These are phyloP conservation scores for Cotesia congregata DNA, from an alignment of 2,888 invertebrate genomes.

Conservation along the genomic window DNA sequence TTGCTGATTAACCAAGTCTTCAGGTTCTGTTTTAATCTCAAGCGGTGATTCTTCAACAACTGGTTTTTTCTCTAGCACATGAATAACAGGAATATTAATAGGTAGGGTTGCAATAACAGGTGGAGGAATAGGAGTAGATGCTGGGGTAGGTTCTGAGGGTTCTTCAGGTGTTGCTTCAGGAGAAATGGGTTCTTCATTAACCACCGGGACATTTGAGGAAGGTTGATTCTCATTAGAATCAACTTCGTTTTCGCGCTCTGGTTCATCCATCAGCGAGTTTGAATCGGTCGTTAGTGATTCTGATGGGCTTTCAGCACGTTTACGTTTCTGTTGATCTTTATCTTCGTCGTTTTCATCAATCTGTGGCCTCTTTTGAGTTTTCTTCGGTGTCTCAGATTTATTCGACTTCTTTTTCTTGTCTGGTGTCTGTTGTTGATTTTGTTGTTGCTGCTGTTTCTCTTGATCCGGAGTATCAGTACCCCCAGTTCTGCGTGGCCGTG, in stretches of 20 bases:
- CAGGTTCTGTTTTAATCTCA: constrained; percentile 46
- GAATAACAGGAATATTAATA: constrained; percentile 67
- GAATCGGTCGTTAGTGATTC: constrained; percentile 89
- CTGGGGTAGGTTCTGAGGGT: constrained; percentile 57
- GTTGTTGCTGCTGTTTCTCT: constrained; percentile 64
- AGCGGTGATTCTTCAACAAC: constrained; percentile 56
- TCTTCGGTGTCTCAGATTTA: constrained; percentile 66
- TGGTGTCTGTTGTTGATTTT: constrained; percentile 67
- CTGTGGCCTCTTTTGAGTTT: constrained; percentile 75
- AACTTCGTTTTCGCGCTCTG: constrained; percentile 68
- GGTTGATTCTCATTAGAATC: constrained; percentile 61
- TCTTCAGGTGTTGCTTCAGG: constrained; percentile 60
- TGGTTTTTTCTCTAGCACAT: constrained; percentile 63
- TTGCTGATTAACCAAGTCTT: constrained; percentile 32
- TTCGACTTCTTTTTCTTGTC: constrained; percentile 68
- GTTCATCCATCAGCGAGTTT: constrained; percentile 83
- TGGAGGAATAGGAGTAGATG: constrained; percentile 57
- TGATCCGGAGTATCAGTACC: constrained; percentile 74
- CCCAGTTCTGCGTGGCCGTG: constrained; percentile 75
- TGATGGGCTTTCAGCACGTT: constrained; percentile 82
- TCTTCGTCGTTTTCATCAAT: constrained; percentile 74
- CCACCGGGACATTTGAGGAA: constrained; percentile 52
- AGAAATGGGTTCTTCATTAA: constrained; percentile 55
- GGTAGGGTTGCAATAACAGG: constrained; percentile 59
- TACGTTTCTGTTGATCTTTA: constrained; percentile 75